These are phyloP conservation scores for Prionailurus viverrinus DNA, from an alignment of 2,113 vertebrate species.

Conservation along the genomic window DNA sequence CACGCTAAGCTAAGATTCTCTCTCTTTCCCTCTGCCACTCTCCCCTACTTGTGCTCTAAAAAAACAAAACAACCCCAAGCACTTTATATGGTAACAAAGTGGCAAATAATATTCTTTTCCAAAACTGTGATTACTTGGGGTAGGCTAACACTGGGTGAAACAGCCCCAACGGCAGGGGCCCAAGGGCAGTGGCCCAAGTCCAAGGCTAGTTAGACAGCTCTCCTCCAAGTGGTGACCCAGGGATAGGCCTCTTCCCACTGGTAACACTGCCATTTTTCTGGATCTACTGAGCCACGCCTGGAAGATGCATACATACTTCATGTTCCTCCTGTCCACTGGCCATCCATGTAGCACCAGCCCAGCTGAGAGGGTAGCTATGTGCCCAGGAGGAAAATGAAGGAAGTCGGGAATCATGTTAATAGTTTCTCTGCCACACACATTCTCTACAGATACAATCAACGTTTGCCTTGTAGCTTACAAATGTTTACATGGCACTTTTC, in stretches of 20 bases:
- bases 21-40: neutral
- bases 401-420: fast-evolving
- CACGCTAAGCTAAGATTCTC: neutral
- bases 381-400: neutral
- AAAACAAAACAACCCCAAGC: neutral
- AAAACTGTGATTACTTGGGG: neutral
- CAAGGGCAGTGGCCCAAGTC: neutral
- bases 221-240: neutral
- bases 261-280: neutral
- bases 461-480: neutral
- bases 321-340: neutral
- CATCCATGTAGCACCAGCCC: too few relatives aligned
- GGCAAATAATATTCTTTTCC: neutral
- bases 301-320: fast-evolving
- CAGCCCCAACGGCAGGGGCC: neutral
- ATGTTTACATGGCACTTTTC: neutral
- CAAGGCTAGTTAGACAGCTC: too few relatives aligned
- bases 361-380: neutral
- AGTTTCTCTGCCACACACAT: neutral
- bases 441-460: too few relatives aligned
- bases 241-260: neutral
- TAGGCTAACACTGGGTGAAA: neutral
- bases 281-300: neutral
- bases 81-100: neutral
- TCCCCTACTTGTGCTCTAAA: neutral